A percentile compares a stretch with the other conserved stretches of the same genome.
These are phyloP conservation scores for Gnathonemus longibarbis DNA, from an alignment of 2,113 vertebrate species.

Conservation along the genomic window DNA sequence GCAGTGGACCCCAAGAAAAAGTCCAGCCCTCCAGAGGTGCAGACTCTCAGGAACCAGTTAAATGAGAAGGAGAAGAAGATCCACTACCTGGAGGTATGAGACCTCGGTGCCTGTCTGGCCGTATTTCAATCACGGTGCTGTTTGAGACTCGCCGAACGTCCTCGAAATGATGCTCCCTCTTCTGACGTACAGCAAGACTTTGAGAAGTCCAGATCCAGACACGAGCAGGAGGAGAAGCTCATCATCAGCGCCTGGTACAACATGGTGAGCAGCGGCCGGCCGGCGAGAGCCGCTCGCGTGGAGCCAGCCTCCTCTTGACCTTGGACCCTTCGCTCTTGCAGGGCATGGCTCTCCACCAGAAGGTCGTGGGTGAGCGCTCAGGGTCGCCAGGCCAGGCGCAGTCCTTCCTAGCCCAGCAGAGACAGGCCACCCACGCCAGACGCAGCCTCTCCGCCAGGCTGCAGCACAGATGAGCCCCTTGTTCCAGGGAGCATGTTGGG, in stretches of 20 bases:
- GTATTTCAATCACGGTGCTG: neutral
- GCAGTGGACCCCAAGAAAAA: slow-evolving; percentile 71
- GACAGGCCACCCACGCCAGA: slow-evolving; percentile 56
- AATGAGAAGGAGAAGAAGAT: slow-evolving; percentile 68
- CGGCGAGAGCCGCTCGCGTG: too few relatives aligned
- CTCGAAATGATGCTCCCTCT: neutral
- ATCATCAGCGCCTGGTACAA: slow-evolving; percentile 71
- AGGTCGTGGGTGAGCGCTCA: slow-evolving; percentile 41
- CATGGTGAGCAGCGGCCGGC: slow-evolving; percentile 57
- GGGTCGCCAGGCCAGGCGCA: slow-evolving; percentile 48
- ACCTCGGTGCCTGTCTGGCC: too few relatives aligned
- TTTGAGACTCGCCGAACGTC: neutral
- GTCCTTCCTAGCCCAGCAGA: slow-evolving; percentile 74
- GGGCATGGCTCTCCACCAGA: slow-evolving; percentile 64
- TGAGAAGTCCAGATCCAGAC: slow-evolving; percentile 52
- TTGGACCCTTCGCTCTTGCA: slow-evolving; percentile 33
- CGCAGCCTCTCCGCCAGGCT: slow-evolving; percentile 29
- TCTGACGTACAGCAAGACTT: slow-evolving; percentile 44
- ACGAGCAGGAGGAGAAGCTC: slow-evolving; percentile 63
- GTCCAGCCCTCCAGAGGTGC: slow-evolving; percentile 52
- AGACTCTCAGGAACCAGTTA: slow-evolving; percentile 73
- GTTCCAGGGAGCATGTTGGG: neutral
- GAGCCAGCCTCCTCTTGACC: neutral
- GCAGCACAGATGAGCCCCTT: slow-evolving; percentile 37
- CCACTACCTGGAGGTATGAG: slow-evolving; percentile 70